Base-by-base conservation (phyloP, 2,888 invertebrate species). In the Lathronympha strigana region DNA sequence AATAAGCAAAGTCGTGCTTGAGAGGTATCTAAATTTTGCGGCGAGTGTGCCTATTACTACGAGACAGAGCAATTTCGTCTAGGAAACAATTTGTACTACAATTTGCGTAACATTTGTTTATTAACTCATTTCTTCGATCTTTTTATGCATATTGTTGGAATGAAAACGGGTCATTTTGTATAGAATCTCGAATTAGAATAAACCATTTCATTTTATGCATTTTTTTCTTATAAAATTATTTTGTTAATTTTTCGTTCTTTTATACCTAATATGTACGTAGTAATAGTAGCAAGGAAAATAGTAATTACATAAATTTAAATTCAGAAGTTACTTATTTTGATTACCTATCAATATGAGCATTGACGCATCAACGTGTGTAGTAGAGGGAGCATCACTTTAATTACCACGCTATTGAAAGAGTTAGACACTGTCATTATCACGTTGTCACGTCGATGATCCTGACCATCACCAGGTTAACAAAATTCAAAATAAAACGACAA, bases 31-130 rank as follows among this genome's bases (percentile, higher is more conserved):
- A 36, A 31, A 43, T 31, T n/a, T 45, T 57, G 57, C 19, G 57
- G 57, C 49, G 19, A 62, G 28, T 50, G 25, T 50, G 28, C 45
- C 33, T 21, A 45, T 43, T 45, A 25, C 33, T 51, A 21, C 38
- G 47, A 53, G 61, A 61, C 49, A 49, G 51, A 40, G 66, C 49
- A 61, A 66, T 66, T 54, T 66, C 43, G 50, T 23, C 50, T 31
- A 51, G 55, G 55, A 62, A 66, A 62, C 54, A 50, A 62, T 62
- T 62, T 13, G 55, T 47, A 50, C 45, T 66, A 57, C 62, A 62
- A 23, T 62, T 62, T 50, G 25, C 50, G 38, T 47, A 61, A 54
- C 33, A 17, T 47, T 47, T 60, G 60, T 53, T 53, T 64, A 51
- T 58, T 66, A 60, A 47, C 28, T 36, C n/a, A 50, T 57, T 45